Evolutionary conservation across 2,888 invertebrate species (phyloP), one percentile per base, ranked within the genome.

Genomic region (Agonum fuliginosum): DNA sequence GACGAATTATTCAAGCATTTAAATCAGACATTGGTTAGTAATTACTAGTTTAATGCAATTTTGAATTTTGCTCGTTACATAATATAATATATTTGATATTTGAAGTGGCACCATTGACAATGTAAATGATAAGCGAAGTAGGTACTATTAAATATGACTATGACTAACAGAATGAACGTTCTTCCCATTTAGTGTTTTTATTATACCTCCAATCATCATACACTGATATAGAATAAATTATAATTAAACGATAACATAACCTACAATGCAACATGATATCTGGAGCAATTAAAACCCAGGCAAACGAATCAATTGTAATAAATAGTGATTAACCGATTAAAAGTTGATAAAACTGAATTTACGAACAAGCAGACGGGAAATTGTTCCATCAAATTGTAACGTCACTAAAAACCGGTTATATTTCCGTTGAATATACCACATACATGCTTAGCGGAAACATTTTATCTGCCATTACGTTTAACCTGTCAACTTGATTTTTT

Each of bases 371-470:
- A 17, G n/a, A 62, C 30, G 30, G 69, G 69, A 69, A 69, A 69
- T 69, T 69, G 69, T 69, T 46, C 69, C 69, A 69, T 69, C 69
- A 69, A 43, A 46, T 69, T 46, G 43, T 41, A 27, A 43, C 27
- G 43, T 27, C 24, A 43, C 22, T 46, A 46, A 58, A 17, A 69
- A 69, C 69, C 46, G 69, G 69, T 69, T 69, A 69, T 43, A 24
- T 69, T 69, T 69, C 69, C 69, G 69, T 22, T 43, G 46, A 69
- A 12, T 69, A 69, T 20, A 22, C 30, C 30, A 30, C 58, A 27
- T 27, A 54, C 22, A 12, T 62, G 30, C 58, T 62, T 62, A 12
- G 10, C 58, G 58, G 58, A 62, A 30, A 62, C 58, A 30, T 62
- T 46, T 62, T 62, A 62, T 46, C 30, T 62, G 17, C 58, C 17